Percentiles rank a stretch among this genome's conserved stretches.
Conservation (phyloP, 35 echinoderm and acorn worm genomes). For the Apostichopus japonicus region DNA sequence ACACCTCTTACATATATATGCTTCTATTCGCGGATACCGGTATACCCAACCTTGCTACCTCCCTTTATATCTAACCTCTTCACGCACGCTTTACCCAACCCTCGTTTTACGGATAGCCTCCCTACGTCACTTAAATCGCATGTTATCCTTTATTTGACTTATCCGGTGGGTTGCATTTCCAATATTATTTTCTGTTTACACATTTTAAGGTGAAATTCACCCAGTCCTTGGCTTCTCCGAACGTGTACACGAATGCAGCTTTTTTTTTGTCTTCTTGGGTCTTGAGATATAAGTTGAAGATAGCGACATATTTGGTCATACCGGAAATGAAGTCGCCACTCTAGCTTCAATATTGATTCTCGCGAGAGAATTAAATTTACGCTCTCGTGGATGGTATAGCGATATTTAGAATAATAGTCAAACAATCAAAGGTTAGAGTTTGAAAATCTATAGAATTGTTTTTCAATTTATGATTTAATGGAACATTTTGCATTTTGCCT, state of each 20-base stretch:
- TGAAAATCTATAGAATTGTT: not conserved
- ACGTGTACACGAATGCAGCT: constrained; percentile 2
- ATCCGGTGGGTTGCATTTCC: not conserved
- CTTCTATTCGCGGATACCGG: too few species aligned
- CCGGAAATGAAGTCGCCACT: constrained; percentile 25
- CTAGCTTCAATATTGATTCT: constrained; percentile 27
- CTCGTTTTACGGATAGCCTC: not conserved
- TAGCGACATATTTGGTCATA: constrained; percentile 29
- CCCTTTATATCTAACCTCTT: too few species aligned
- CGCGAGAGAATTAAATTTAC: constrained; percentile 20
- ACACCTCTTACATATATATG: too few species aligned
- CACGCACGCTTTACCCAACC: too few species aligned
- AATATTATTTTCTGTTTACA: constrained; percentile 10
- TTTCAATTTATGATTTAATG: not conserved
- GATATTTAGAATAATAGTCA: constrained; percentile 1
- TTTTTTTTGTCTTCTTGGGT: not conserved
- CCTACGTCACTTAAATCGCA: not conserved
- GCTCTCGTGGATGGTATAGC: constrained; percentile 4
- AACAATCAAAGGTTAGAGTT: constrained; percentile 32
- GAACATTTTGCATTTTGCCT: not conserved
- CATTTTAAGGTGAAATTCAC: not conserved
- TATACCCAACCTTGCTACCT: too few species aligned
- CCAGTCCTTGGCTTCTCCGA: not conserved
- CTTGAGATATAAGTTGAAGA: not conserved
- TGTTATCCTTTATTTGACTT: not conserved